These are phyloP conservation scores for Tridacna crocea DNA, from an alignment of 2,888 invertebrate species.

Conservation along the genomic window DNA sequence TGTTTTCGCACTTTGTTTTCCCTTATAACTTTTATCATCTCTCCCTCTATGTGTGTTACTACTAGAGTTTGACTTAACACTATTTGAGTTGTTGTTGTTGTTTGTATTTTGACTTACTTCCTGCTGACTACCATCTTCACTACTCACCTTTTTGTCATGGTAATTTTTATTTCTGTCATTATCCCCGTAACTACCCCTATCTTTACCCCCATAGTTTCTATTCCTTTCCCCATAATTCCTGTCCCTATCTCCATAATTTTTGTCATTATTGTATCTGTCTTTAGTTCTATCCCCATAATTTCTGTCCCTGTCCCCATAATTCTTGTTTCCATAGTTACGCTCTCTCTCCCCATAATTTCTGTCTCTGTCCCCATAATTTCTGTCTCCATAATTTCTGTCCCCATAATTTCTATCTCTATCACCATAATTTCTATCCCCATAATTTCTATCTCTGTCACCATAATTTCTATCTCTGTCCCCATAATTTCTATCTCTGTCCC, in stretches of 20 bases:
- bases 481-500: constrained; percentile 6
- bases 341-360: constrained; percentile 18
- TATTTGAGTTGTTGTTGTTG: constrained; percentile 13
- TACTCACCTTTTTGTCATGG: constrained; percentile 12
- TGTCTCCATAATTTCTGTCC: constrained; percentile 3
- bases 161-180: constrained; percentile 16
- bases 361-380: constrained; percentile 20
- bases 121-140: constrained; percentile 25
- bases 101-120: constrained; percentile 18
- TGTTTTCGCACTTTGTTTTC: constrained; percentile 8
- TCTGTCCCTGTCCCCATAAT: constrained; percentile 11
- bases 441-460: constrained; percentile 16
- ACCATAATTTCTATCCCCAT: constrained; percentile 26
- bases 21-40: constrained; percentile 19
- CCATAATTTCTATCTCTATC: constrained; percentile 7
- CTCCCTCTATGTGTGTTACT: constrained; percentile 22
- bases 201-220: constrained; percentile 19
- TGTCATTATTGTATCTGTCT: constrained; percentile 11
- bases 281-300: not conserved
- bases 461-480: constrained; percentile 19
- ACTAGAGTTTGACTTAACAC: constrained; percentile 32
- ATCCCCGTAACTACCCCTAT: constrained; percentile 30
- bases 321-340: constrained; percentile 20
- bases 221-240: constrained; percentile 31
- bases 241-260: constrained; percentile 28